A percentile compares a stretch with the other conserved stretches of the same genome.
Evolutionary conservation across 2,888 invertebrate genomes (phyloP).

Genomic region (Mimas tiliae): DNA sequence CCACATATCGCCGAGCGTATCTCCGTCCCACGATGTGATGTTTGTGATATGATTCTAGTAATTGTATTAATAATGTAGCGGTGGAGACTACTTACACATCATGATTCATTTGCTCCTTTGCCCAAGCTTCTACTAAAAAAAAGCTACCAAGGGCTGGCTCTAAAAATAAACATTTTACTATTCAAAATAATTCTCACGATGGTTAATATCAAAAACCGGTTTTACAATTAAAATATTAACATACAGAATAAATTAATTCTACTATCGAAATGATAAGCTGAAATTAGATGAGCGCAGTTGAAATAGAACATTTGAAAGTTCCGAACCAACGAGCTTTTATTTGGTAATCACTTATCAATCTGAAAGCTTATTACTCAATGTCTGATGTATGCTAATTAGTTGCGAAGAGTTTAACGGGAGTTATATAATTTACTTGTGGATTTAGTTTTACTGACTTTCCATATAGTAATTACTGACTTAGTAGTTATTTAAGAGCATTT

Average conservation of each 20-base stretch:
- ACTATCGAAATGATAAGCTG: constrained; percentile 9
- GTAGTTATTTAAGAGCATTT: no score
- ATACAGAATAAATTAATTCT: constrained; percentile 10
- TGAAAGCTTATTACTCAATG: constrained; percentile 27
- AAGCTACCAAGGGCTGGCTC: neutral
- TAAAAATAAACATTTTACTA: neutral
- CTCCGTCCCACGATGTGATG: no score
- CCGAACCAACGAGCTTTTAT: constrained; percentile 11
- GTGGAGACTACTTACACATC: no score
- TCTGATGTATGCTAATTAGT: constrained; percentile 17
- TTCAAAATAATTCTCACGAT: constrained; percentile 9
- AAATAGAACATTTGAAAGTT: constrained; percentile 3
- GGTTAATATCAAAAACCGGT: constrained; percentile 12
- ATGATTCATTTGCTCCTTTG: no score
- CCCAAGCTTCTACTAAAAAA: no score
- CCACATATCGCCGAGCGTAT: no score
- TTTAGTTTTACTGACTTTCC: constrained; percentile 25
- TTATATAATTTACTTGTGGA: neutral
- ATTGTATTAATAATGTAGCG: no score
- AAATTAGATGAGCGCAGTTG: constrained; percentile 3
- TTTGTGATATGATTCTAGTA: no score
- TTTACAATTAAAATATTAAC: constrained; percentile 22
- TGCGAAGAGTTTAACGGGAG: neutral
- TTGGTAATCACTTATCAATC: constrained; percentile 27
- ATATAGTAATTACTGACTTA: no score